Evolutionary conservation across 2,888 invertebrate species (phyloP).

Genomic region (Nasonovia ribisnigri): DNA sequence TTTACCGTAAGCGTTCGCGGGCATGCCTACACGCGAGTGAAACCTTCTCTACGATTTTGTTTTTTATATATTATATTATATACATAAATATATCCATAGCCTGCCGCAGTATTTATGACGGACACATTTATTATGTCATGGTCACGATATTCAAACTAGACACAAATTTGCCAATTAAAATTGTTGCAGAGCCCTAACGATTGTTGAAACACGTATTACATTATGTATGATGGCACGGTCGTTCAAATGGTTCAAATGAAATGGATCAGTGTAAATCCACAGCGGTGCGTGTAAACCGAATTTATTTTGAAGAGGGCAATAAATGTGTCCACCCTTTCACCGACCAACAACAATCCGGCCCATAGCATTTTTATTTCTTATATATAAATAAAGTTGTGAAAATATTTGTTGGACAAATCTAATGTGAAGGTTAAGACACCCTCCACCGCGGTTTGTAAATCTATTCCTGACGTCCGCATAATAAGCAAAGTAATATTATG

Average conservation of each 20-base stretch:
- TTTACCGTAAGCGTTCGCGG: background rate
- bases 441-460: background rate
- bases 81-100: background rate
- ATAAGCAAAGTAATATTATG: background rate
- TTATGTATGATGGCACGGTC: background rate
- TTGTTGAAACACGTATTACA: background rate
- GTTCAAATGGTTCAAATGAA: background rate
- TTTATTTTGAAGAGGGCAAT: background rate
- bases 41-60: background rate
- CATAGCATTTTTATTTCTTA: background rate
- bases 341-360: background rate
- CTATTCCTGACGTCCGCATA: too few relatives aligned
- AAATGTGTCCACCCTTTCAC: background rate
- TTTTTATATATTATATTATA: background rate
- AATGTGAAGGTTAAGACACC: background rate
- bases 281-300: background rate
- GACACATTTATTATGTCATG: background rate
- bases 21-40: background rate
- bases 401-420: background rate
- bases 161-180: background rate
- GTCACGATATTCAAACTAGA: background rate
- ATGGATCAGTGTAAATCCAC: background rate
- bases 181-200: background rate
- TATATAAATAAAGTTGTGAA: background rate
- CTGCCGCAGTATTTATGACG: background rate